A percentile compares a stretch with the other conserved stretches of the same genome.
Evolutionary conservation across 2,888 invertebrate genomes (phyloP).

Genomic region (Piscicola geometra): DNA sequence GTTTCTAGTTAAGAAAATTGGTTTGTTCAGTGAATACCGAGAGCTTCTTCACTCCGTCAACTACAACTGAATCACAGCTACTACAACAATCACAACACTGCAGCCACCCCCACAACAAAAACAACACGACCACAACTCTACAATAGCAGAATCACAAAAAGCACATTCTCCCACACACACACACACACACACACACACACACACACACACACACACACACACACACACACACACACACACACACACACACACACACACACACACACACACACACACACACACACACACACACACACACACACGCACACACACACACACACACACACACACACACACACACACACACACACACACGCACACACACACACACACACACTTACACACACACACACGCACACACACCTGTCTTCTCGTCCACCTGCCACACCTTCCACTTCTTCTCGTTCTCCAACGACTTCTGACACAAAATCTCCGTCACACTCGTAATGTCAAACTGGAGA

Average conservation of each 20-base stretch:
- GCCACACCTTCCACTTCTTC: constrained; percentile 47
- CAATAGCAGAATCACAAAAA: no score
- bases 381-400: background rate
- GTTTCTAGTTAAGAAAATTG: background rate
- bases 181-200: constrained; percentile 4
- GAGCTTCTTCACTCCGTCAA: no score
- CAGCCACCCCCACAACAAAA: no score
- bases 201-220: constrained; percentile 4
- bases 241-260: constrained; percentile 4
- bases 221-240: constrained; percentile 4
- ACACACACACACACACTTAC: background rate
- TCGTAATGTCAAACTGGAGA: constrained; percentile 41
- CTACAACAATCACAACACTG: no score
- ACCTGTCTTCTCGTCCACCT: constrained; percentile 43
- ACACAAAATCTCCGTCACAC: constrained; percentile 47
- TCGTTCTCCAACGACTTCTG: constrained; percentile 46
- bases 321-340: constrained; percentile 4
- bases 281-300: constrained; percentile 4
- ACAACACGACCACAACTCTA: no score
- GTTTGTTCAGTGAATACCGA: no score
- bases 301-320: constrained; percentile 1
- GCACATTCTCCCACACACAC: background rate
- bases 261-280: constrained; percentile 4
- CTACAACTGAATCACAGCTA: no score
- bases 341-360: background rate